Evolutionary conservation across 2,113 vertebrate genomes (phyloP).

Genomic region (Scytalopus superciliaris): DNA sequence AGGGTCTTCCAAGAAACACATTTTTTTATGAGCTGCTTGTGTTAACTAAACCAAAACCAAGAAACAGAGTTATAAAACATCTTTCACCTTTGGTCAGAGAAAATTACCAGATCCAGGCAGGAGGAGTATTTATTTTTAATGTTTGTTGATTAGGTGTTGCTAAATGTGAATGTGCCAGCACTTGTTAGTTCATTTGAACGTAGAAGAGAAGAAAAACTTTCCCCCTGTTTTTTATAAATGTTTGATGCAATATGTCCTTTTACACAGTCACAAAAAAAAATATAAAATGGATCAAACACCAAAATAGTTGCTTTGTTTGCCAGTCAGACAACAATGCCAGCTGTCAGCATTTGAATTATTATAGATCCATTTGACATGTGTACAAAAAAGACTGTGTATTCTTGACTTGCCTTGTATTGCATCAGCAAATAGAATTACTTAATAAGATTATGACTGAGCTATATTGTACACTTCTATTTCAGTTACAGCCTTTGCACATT

Average conservation of each 20-base stretch:
- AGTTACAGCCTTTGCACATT: constrained; percentile 20
- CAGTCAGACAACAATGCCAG: constrained; percentile 68
- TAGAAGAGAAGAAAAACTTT: background rate
- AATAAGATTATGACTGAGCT: constrained; percentile 37
- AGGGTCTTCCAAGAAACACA: rapidly evolving
- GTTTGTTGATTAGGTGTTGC: background rate
- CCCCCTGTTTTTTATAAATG: constrained; percentile 40
- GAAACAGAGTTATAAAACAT: background rate
- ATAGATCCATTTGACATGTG: constrained; percentile 67
- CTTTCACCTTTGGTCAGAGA: background rate
- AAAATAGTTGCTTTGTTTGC: constrained; percentile 74
- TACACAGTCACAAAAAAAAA: constrained; percentile 63
- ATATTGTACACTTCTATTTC: constrained; percentile 20
- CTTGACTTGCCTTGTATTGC: constrained; percentile 68
- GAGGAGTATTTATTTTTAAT: background rate
- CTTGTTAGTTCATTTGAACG: background rate
- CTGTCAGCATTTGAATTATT: constrained; percentile 73
- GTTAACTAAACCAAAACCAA: background rate
- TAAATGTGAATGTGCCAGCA: background rate
- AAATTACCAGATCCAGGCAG: background rate
- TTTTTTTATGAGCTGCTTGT: background rate
- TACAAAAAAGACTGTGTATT: constrained; percentile 59
- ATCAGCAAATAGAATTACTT: constrained; percentile 66
- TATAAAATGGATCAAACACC: constrained; percentile 64
- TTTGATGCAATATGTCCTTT: constrained; percentile 67